phyloP scores from a whole-genome alignment of 2,113 vertebrate genomes.

The Coptodon rendalli region DNA sequence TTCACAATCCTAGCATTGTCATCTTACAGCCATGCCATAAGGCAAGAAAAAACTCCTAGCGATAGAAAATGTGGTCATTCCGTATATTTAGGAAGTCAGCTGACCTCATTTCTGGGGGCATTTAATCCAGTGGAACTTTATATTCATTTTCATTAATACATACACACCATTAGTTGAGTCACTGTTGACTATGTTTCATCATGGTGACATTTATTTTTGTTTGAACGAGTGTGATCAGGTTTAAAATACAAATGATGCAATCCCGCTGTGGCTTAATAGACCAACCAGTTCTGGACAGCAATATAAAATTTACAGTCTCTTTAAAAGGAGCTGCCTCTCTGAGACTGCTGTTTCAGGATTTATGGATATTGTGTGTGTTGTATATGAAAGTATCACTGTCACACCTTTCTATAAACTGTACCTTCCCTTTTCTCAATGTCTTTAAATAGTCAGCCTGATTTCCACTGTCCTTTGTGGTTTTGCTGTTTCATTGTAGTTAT shows the following conservation, averaged over 20 bases:
- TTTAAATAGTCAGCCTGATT: slow-evolving; percentile 25
- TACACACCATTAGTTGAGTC: background rate
- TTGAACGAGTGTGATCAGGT: background rate
- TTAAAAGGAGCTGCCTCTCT: slow-evolving; percentile 30
- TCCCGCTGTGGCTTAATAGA: background rate
- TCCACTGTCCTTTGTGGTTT: slow-evolving; percentile 3
- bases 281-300: slow-evolving; percentile 5
- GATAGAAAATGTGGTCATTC: background rate
- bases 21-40: background rate
- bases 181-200: background rate
- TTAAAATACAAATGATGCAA: slow-evolving; percentile 19
- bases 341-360: background rate
- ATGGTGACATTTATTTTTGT: slow-evolving; percentile 12
- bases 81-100: background rate
- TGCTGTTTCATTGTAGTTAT: background rate
- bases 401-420: background rate
- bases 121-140: background rate
- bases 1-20: background rate
- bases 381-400: background rate
- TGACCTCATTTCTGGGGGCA: background rate
- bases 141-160: background rate
- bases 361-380: background rate
- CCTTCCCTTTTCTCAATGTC: slow-evolving; percentile 9
- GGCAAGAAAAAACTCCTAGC: background rate
- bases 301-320: slow-evolving; percentile 33